Evolutionary conservation across 2,888 invertebrate species (phyloP).

Genomic region (Rhogogaster chlorosoma): DNA sequence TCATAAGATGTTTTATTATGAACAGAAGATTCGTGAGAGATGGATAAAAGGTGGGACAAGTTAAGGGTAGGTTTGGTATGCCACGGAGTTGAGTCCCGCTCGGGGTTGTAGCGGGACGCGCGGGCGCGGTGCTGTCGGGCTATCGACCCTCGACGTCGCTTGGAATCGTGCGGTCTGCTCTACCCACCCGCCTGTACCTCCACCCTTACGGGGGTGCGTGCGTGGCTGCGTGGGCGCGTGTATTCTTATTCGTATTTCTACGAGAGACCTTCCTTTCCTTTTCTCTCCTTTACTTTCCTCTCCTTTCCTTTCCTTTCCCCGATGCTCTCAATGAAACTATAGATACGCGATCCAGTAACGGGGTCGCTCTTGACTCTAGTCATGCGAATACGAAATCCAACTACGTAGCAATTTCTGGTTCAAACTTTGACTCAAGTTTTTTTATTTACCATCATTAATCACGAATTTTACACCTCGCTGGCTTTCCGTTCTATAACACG

Average conservation of each 20-base stretch:
- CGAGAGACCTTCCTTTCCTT: neutral
- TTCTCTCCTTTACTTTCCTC: neutral
- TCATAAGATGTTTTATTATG: neutral
- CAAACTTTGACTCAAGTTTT: neutral
- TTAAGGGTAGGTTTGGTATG: constrained; percentile 42
- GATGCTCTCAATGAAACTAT: constrained; percentile 3
- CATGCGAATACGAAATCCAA: neutral
- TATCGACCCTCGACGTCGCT: constrained; percentile 69
- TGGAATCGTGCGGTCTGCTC: constrained; percentile 48
- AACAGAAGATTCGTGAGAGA: neutral
- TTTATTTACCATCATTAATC: neutral
- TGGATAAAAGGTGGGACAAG: constrained; percentile 18
- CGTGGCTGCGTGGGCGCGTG: constrained; percentile 44
- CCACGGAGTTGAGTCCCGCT: constrained; percentile 43
- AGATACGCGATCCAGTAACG: neutral
- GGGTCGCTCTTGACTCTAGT: neutral
- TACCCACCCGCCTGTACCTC: constrained; percentile 43
- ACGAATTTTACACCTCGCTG: neutral
- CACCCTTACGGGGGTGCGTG: constrained; percentile 24
- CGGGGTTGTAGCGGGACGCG: constrained; percentile 60
- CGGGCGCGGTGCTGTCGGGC: constrained; percentile 71
- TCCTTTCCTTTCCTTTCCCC: neutral
- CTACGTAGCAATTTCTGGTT: neutral
- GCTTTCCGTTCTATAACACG: too few relatives aligned
- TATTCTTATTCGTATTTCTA: neutral